Evolutionary conservation across 2,113 vertebrate species (phyloP).

Genomic region (Eidolon helvum): DNA sequence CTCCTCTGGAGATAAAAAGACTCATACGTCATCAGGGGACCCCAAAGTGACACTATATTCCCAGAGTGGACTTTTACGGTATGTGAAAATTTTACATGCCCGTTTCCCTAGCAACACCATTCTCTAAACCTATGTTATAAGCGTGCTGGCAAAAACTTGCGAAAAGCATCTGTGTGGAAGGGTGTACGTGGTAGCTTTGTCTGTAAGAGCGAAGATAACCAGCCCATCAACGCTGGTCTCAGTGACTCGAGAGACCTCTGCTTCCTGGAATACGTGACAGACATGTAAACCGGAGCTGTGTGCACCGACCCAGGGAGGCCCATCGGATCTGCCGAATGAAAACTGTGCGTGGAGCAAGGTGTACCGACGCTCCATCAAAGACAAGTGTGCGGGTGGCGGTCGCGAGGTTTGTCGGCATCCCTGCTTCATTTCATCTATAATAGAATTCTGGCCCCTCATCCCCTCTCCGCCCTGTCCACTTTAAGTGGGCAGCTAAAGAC

Average conservation of each 20-base stretch:
- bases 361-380: neutral
- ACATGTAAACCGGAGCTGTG: neutral
- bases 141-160: neutral
- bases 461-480: neutral
- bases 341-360: neutral
- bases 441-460: neutral
- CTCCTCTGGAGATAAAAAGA: neutral
- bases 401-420: neutral
- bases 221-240: neutral
- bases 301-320: neutral
- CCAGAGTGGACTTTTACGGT: neutral
- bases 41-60: neutral
- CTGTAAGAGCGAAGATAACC: neutral
- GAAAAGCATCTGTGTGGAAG: too few relatives aligned
- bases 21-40: too few relatives aligned
- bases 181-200: neutral
- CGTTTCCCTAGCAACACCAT: neutral
- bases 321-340: neutral
- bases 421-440: neutral
- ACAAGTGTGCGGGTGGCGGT: neutral
- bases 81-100: neutral
- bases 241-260: neutral
- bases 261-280: neutral
- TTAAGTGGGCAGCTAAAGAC: neutral
- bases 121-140: neutral